Conservation (phyloP, 2,113 vertebrate species). For the Daphoenositta chrysoptera region DNA sequence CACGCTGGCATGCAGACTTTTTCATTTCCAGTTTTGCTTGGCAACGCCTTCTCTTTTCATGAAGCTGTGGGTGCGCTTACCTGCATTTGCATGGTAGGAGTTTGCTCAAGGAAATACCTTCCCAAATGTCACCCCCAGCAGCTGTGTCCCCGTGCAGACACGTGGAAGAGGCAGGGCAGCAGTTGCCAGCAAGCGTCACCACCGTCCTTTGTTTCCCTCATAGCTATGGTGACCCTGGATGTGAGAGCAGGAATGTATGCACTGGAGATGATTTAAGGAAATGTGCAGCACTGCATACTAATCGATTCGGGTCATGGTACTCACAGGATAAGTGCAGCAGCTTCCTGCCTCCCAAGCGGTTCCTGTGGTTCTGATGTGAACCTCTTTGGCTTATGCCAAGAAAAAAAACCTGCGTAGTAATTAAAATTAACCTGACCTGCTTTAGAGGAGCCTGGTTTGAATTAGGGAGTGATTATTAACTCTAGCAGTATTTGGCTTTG, state of each 20-base stretch:
- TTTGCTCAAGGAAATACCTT: background rate
- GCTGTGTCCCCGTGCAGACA: background rate
- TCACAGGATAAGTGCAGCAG: background rate
- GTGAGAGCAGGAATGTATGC: slow-evolving; percentile 13
- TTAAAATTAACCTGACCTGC: slow-evolving; percentile 19
- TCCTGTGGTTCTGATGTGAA: background rate
- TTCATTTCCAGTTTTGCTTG: background rate
- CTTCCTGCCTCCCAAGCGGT: slow-evolving; percentile 10
- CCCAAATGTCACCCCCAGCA: background rate
- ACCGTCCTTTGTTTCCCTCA: background rate
- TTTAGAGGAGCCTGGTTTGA: slow-evolving; percentile 20
- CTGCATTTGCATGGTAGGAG: background rate
- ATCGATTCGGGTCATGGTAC: background rate
- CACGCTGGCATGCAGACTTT: background rate
- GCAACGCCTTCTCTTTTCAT: accelerated
- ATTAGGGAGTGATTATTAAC: background rate
- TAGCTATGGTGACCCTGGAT: slow-evolving; percentile 9
- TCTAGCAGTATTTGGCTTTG: background rate
- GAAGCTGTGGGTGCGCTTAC: background rate
- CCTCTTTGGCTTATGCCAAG: background rate
- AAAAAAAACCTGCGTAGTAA: background rate
- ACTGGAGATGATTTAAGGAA: slow-evolving; percentile 19
- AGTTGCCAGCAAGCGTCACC: background rate
- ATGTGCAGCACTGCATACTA: background rate
- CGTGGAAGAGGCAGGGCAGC: background rate